These are phyloP conservation scores for Drosophila neoperkinsi DNA, from an alignment of 2,888 invertebrate genomes.

Conservation along the genomic window DNA sequence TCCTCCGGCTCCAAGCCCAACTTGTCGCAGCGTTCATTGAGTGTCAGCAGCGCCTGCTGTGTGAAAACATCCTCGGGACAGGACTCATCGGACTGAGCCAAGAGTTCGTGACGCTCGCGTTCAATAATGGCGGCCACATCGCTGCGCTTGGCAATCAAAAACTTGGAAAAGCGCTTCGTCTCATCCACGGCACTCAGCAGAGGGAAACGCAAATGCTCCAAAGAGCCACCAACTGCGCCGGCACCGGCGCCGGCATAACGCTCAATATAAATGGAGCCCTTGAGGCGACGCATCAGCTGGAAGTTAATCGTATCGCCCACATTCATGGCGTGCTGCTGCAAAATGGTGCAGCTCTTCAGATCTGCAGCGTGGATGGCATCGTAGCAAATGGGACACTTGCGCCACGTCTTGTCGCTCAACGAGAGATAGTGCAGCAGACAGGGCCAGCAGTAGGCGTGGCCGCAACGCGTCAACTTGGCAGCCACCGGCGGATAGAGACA, in stretches of 20 bases:
- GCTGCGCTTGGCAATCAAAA: conserved; percentile 89
- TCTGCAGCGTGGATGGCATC: conserved; percentile 92
- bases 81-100: conserved; percentile 89
- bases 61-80: conserved; percentile 94
- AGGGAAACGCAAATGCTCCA: conserved; percentile 79
- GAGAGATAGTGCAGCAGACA: conserved; percentile 97
- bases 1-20: conserved; percentile 66
- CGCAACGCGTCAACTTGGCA: conserved; percentile 96
- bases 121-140: conserved; percentile 91
- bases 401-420: conserved; percentile 92
- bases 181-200: conserved; percentile 86
- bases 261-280: conserved; percentile 86
- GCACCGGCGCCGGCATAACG: conserved; percentile 47
- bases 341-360: conserved; percentile 90
- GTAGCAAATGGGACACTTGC: conserved; percentile 97
- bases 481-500: conserved; percentile 94
- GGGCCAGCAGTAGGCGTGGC: conserved; percentile 98
- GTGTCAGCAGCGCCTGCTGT: conserved; percentile 91
- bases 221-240: conserved; percentile 21
- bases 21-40: conserved; percentile 84
- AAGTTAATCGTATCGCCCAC: conserved; percentile 90
- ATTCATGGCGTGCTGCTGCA: conserved; percentile 80
- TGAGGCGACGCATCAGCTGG: conserved; percentile 94
- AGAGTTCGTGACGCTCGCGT: conserved; percentile 90
- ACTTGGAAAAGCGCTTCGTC: conserved; percentile 87